These are phyloP conservation scores for Zaprionus inermis DNA, from an alignment of 1,140 invertebrate species.

Conservation along the genomic window DNA sequence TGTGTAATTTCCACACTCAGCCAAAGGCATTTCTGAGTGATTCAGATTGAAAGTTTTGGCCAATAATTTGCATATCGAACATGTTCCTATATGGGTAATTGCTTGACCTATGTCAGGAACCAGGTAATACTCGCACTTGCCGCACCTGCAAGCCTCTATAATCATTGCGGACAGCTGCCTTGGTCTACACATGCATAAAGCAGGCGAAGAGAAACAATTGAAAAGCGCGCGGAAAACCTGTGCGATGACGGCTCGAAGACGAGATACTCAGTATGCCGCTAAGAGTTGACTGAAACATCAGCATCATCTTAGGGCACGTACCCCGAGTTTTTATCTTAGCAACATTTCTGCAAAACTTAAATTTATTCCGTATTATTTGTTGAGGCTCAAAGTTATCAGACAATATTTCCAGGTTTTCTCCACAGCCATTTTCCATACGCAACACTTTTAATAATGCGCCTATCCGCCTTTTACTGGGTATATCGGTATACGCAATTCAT, in stretches of 20 bases:
- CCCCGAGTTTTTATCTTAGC: no score
- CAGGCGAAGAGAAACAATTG: neutral
- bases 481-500: neutral
- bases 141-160: slow-evolving; percentile 2
- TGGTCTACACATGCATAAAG: slow-evolving; percentile 43
- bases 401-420: neutral
- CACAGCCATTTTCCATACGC: neutral
- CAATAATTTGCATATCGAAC: slow-evolving; percentile 49
- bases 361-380: no score
- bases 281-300: neutral
- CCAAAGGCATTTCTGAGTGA: slow-evolving; percentile 11
- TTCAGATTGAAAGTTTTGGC: slow-evolving; percentile 40
- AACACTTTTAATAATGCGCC: neutral
- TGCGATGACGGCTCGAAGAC: fast-evolving
- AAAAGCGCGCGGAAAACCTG: neutral
- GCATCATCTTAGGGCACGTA: neutral
- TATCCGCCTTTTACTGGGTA: neutral
- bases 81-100: slow-evolving; percentile 24
- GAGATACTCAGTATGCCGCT: neutral
- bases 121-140: slow-evolving; percentile 46
- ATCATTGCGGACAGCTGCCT: slow-evolving; percentile 40
- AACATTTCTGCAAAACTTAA: no score
- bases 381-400: neutral
- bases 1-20: slow-evolving; percentile 44
- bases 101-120: slow-evolving; percentile 24